Base-by-base conservation (phyloP, 2,888 invertebrate species). In the Agrochola litura region DNA sequence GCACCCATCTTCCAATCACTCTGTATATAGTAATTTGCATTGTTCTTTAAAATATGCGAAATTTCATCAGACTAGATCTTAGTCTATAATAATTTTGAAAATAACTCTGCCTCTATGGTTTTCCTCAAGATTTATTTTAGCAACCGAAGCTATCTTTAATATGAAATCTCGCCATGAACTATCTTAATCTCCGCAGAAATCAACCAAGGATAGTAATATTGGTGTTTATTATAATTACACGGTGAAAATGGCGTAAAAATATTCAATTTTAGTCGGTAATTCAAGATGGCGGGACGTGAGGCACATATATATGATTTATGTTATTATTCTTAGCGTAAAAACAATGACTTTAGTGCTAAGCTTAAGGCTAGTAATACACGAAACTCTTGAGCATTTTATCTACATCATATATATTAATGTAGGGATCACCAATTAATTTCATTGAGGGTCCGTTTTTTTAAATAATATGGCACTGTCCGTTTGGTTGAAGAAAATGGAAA, bases 131-230 rank as follows among this genome's bases (percentile, higher is more conserved):
- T 0, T 64, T 73, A 83, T 84, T 82, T 81, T 76, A 78, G 81
- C 79, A 86, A 86, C 76, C 86, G 79, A 76, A 73, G 85, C 85
- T 89, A 92, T 90, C 90, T 81, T 79, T 83, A 82, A 82, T 84
- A 81, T 83, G 56, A 77, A 84, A 90, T 89, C 89, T 87, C 72
- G 60, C 19, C 56, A 66, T 72, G 75, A 77, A 65, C 85, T 76
- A 82, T 76, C 63, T 76, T 76, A 82, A 82, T 87, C 78, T 82
- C 25, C n/a, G 64, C 64, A 75, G 71, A 71, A 85, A 83, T 88
- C 73, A 68, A 41, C 70, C 52, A 65, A 66, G 82, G 77, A 73
- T 79, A 77, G 74, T 73, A 77, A 73, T 76, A 65, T 77, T 49
- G 61, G 70, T 73, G 81, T 76, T 87, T 76, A 82, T 73, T 80